Conservation (phyloP, 1,140 invertebrate genomes). For the Drosophila fuyamai region DNA sequence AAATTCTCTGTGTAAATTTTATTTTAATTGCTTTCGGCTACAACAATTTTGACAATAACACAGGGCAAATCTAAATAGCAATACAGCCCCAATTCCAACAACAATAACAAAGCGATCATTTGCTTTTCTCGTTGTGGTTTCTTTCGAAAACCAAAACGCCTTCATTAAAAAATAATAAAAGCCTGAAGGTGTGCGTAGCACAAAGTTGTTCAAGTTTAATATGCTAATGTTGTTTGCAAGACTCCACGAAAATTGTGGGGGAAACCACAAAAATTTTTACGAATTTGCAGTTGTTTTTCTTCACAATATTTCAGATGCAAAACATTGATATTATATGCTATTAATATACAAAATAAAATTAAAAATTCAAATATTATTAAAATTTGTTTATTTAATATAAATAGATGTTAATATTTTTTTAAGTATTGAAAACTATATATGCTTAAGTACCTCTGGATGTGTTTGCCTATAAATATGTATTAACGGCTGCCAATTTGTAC, state of each 20-base stretch:
- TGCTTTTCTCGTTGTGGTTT: constrained; percentile 24
- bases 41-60: constrained; percentile 38
- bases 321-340: too few relatives aligned
- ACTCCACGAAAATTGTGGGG: too few relatives aligned
- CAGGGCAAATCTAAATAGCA: constrained; percentile 10
- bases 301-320: too few relatives aligned
- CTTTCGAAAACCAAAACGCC: constrained; percentile 37
- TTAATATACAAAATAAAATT: too few relatives aligned
- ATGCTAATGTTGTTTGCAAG: neutral
- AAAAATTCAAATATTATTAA: too few relatives aligned
- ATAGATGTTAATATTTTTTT: neutral
- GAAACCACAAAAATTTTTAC: too few relatives aligned
- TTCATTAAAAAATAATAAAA: constrained; percentile 71
- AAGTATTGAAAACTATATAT: constrained; percentile 28
- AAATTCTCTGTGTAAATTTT: constrained; percentile 67
- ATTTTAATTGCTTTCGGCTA: constrained; percentile 74
- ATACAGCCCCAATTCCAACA: constrained; percentile 12
- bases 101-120: constrained; percentile 39
- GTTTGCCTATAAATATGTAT: neutral
- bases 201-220: constrained; percentile 11
- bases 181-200: constrained; percentile 1
- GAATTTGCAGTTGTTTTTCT: too few relatives aligned
- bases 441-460: too few relatives aligned
- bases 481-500: constrained; percentile 44
- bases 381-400: neutral